Conservation (phyloP, 2,797 vertebrate species). For the Xenops minutus region DNA sequence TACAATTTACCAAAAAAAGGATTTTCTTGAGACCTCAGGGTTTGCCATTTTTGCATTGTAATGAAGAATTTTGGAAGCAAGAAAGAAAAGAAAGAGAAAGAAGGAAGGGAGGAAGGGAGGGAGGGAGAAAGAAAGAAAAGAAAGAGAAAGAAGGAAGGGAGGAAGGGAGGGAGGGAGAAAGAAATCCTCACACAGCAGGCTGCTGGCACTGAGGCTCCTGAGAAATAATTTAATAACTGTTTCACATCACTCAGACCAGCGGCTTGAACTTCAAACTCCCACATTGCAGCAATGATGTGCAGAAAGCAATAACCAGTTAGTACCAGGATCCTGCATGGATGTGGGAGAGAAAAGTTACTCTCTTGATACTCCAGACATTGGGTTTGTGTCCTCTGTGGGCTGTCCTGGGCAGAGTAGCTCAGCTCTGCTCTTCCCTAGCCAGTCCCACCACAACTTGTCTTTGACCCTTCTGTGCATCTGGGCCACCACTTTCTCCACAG, state of each 20-base stretch:
- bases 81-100: not conserved
- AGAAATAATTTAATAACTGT: not conserved
- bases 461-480: not conserved
- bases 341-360: not conserved
- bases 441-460: not conserved
- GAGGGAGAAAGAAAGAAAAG: too few species aligned
- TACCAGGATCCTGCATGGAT: not conserved
- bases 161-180: too few species aligned
- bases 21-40: not conserved
- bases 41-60: not conserved
- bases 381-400: not conserved
- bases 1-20: not conserved
- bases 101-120: too few species aligned
- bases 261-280: not conserved
- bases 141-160: too few species aligned
- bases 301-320: not conserved
- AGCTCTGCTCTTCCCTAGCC: not conserved
- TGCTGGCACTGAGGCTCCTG: not conserved
- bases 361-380: not conserved
- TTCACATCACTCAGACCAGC: not conserved
- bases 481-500: not conserved
- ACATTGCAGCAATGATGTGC: not conserved
- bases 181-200: not conserved
- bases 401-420: not conserved
- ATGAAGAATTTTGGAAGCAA: not conserved